phyloP scores from a whole-genome alignment of 2,797 vertebrate genomes.

The Uromys caudimaculatus region DNA sequence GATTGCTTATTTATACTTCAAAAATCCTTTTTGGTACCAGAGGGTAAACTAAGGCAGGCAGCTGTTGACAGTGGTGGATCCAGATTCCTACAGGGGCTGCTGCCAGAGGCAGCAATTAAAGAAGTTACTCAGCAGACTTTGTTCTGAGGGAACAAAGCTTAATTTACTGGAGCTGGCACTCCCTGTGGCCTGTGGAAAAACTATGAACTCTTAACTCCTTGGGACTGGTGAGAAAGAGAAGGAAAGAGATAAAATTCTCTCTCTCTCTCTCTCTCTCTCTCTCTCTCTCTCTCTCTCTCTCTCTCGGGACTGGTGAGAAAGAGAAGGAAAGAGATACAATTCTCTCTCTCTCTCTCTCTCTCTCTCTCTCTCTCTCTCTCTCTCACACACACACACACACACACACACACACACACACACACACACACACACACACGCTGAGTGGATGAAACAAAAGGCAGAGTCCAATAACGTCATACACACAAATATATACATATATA shows the following conservation, averaged over 20 bases:
- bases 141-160: background rate
- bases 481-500: background rate
- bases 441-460: too few relatives aligned
- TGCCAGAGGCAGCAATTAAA: background rate
- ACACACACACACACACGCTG: too few relatives aligned
- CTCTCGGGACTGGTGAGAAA: background rate
- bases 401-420: too few relatives aligned
- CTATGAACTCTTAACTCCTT: too few relatives aligned
- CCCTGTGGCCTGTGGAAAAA: background rate
- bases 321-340: background rate
- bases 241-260: background rate
- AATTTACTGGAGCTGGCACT: background rate
- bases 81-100: background rate
- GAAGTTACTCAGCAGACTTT: background rate
- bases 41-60: too few relatives aligned
- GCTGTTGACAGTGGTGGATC: too few relatives aligned
- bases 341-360: too few relatives aligned
- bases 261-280: too few relatives aligned
- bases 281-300: too few relatives aligned
- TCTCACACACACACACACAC: too few relatives aligned
- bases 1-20: slow-evolving; percentile 44
- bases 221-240: background rate
- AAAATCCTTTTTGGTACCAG: slow-evolving; percentile 43
- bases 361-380: too few relatives aligned
- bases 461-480: background rate